Evolutionary conservation across 1,140 invertebrate species (phyloP), one percentile per base, ranked within the genome.

Genomic region (Trichomalopsis sarcophagae): DNA sequence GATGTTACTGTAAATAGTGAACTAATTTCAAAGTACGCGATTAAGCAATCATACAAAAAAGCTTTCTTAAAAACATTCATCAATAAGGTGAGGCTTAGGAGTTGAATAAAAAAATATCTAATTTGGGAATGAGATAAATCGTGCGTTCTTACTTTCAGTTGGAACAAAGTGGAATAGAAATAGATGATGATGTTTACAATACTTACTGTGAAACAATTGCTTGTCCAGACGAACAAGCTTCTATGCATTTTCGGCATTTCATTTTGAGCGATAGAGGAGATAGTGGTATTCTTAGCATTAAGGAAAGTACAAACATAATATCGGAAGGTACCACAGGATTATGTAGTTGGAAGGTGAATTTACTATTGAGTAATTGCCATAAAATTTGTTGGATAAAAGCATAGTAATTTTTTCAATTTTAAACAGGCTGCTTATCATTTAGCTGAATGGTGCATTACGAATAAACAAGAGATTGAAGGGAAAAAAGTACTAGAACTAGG

Each of bases 311-410:
- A 69, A 93, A 91, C 87, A 90, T 95, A 33, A 93, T 95, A 87
- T 95, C 94, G 0, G 88, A 94, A 82, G 94, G 94, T 50, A 95
- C 94, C 47, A 95, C 94, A 81, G 94, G 94, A 79, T 91, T 95
- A 68, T 93, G 92, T 82, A 94, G 90, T 87, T 95, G 94, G 94
- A 93, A 95, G 92, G 94, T 94, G 86, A 84, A 87, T 74, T 50
- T 9, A 75, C 27, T 44, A 7, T n/a, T 6, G 0, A 40, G 21
- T 75, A 75, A 36, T 36, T 33, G 14, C 4, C 36, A 73, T 36
- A 73, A 11, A 73, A 30, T 11, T 6, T 68, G 9, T 79, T 76
- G 74, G 84, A 68, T 85, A 83, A 27, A 85, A 82, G 71, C 44
- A 80, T 68, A 76, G 79, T 71, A 55, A 73, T 76, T 74, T 21